Base-by-base conservation (phyloP, 2,113 vertebrate species). In the Xyrauchen texanus region DNA sequence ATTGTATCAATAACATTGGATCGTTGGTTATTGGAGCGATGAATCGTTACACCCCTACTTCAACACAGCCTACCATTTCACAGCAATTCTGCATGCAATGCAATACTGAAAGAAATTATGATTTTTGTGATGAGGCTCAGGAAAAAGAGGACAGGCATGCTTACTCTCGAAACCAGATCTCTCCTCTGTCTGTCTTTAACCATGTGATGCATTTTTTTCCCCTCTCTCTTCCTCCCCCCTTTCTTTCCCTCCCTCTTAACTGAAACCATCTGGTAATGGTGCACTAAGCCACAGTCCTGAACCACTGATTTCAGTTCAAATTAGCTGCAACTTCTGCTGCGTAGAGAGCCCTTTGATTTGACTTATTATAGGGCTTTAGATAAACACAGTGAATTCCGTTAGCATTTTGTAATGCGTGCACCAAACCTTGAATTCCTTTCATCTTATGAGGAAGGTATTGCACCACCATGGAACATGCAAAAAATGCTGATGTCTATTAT, bases 241-340 rank as follows among this genome's bases (percentile, higher is more conserved):
- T 88, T 85, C 83, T 75, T 51, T 68, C 49, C 52, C 66, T 69
- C 79, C 80, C 74, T 83, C 89, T 89, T 92, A 90, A 93, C 83
- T 76, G 81, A 84, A 93, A 92, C 87, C 93, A 94, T 93, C 84
- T 95, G 92, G 90, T 91, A 85, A 76, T 83, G 12, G 78, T 80
- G 0, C 76, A 89, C 88, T 82, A 80, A 93, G 86, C 87, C 88
- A 46, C 71, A 86, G 90, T 85, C 88, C 88, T 70, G 90, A 87
- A 91, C 88, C 88, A 82, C 86, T 89, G 91, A 91, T 91, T 94
- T 93, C 83, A 90, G 91, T 91, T 90, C 88, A 94, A 94, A 94
- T 91, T 93, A 91, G 90, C 90, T 83, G 88, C 81, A 90, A 83
- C 87, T 90, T 90, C 89, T 90, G 79, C 84, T 88, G 4, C 21